Base-by-base conservation (phyloP, 2,113 vertebrate species). In the Echinops telfairi region DNA sequence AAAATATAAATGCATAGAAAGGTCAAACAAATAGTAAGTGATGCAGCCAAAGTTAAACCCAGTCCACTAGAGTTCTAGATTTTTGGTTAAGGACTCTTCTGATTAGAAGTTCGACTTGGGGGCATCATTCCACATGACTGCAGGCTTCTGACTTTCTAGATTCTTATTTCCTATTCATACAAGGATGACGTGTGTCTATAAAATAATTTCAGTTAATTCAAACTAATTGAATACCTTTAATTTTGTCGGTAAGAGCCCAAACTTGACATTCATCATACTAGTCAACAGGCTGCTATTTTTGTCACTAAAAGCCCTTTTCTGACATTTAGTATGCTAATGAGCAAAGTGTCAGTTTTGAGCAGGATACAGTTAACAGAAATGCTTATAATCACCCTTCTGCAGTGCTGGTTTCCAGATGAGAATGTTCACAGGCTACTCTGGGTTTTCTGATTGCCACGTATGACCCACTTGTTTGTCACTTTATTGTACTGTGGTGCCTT, bases 261-360 rank as follows among this genome's bases (percentile, higher is more conserved):
- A 89, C 85, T 92, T 91, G 95, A 60, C 84, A 91, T 91, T 93
- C 78, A 91, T 94, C 82, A 43, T n/a, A 3, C 38, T 68, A 64
- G 78, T 88, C 93, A 95, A 96, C 81, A 81, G 5, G 40, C 71
- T 96, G 80, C 86, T 97, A 94, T 95, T 96, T 96, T 95, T 92
- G 91, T 89, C 91, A 87, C 68, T 80, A 53, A 95, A 84, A 95
- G 77, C 29, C 62, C 87, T 82, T 92, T 95, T 66, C 90, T 96
- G 95, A 91, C 87, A 92, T 96, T 96, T 95, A 85, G 68, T 66
- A 85, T 96, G 95, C 76, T 95, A 90, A 95, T 94, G 80, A 94
- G 57, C 33, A 83, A 88, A 85, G 70, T 64, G 19, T 70, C 89
- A 36, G 43, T 84, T 93, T 71, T 81, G 78, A 87, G 31, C 15